A percentile compares a stretch with the other conserved stretches of the same genome.
Evolutionary conservation across 2,113 vertebrate species (phyloP).

Genomic region (Upupa epops): DNA sequence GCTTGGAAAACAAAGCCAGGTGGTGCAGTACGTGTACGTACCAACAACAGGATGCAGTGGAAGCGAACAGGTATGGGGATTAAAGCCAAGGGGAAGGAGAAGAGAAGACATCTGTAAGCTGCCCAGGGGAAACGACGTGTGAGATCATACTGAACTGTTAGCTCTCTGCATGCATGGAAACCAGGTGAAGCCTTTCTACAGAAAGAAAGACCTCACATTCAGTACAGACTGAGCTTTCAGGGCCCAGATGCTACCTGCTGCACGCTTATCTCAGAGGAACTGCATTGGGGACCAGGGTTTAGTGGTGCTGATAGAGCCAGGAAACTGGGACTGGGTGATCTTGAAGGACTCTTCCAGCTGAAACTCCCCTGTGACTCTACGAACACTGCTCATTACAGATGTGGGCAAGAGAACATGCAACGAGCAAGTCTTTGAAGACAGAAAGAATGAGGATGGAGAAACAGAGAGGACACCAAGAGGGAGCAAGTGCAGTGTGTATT

Average conservation of each 20-base stretch:
- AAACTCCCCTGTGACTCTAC: no score
- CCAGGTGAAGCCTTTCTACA: conserved; percentile 42
- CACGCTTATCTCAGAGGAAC: conserved; percentile 8
- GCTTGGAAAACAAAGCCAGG: conserved; percentile 39
- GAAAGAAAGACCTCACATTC: background rate
- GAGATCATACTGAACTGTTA: conserved; percentile 47
- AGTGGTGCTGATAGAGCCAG: no score
- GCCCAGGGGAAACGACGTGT: conserved; percentile 41
- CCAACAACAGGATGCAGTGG: background rate
- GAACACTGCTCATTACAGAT: background rate
- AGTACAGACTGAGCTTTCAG: conserved; percentile 3
- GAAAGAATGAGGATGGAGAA: background rate
- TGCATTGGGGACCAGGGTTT: no score
- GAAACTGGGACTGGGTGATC: no score
- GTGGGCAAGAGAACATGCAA: background rate
- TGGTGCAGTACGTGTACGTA: background rate
- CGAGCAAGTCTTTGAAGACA: background rate
- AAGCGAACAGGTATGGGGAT: conserved; percentile 51
- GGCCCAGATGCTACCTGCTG: conserved; percentile 4
- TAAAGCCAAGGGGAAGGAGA: conserved; percentile 36
- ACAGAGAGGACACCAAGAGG: background rate
- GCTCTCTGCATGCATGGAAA: conserved; percentile 39
- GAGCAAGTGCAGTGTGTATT: background rate
- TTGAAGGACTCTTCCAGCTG: no score
- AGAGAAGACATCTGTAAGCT: conserved; percentile 42